Evolutionary conservation across 2,888 invertebrate species (phyloP).

Genomic region (Gastrophysa polygoni): DNA sequence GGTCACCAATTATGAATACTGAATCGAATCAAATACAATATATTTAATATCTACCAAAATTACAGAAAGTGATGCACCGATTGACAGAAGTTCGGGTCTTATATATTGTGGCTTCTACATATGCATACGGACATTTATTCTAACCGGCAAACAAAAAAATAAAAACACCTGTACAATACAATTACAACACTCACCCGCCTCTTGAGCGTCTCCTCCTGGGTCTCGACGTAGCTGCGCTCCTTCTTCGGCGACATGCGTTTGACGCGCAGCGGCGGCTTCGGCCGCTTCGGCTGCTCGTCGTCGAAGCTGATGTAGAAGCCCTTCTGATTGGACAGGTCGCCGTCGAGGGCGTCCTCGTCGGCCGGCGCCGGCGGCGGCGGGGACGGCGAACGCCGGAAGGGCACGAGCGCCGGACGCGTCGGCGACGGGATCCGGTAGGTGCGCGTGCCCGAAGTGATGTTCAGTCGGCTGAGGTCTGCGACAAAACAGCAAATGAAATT

Average conservation of each 20-base stretch:
- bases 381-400: constrained; percentile 64
- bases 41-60: too few relatives aligned
- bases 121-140: too few relatives aligned
- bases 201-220: constrained; percentile 40
- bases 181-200: constrained; percentile 19
- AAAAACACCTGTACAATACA: too few relatives aligned
- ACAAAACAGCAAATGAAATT: too few relatives aligned
- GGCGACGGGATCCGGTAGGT: constrained; percentile 91
- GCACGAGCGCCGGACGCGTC: constrained; percentile 76
- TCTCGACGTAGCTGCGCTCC: constrained; percentile 60
- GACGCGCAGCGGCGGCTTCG: constrained; percentile 83
- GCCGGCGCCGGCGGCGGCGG: constrained; percentile 47
- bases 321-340: constrained; percentile 68
- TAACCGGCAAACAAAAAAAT: too few relatives aligned
- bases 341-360: constrained; percentile 59
- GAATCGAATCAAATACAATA: too few relatives aligned
- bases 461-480: constrained; percentile 73
- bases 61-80: too few relatives aligned
- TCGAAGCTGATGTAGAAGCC: constrained; percentile 95
- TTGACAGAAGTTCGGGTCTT: too few relatives aligned
- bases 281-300: constrained; percentile 84
- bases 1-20: too few relatives aligned
- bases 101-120: too few relatives aligned
- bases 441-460: constrained; percentile 85
- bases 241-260: constrained; percentile 81